These are phyloP conservation scores for Cosmopolites sordidus DNA, from an alignment of 2,888 invertebrate species.

Conservation along the genomic window DNA sequence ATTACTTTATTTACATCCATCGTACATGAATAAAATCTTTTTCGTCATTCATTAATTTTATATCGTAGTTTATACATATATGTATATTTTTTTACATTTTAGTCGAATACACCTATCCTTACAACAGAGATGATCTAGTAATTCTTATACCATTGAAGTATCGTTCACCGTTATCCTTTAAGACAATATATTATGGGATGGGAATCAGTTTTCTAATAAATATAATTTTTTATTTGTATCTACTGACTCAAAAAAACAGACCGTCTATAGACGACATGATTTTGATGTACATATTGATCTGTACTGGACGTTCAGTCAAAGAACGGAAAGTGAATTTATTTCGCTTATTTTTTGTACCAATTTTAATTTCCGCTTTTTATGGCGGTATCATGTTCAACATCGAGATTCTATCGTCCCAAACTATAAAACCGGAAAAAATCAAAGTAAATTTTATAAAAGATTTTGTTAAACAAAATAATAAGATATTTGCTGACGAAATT, in stretches of 20 bases:
- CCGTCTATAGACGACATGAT: constrained; percentile 13
- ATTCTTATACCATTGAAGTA: constrained; percentile 12
- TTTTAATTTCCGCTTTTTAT: constrained; percentile 18
- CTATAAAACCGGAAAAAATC: constrained; percentile 4
- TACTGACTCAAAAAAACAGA: constrained; percentile 1
- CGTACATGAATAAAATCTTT: too few species aligned
- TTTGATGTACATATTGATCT: constrained; percentile 12
- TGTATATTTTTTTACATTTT: too few species aligned
- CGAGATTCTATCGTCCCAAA: constrained; percentile 13
- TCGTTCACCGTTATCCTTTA: constrained; percentile 3
- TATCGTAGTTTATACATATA: too few species aligned
- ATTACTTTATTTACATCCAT: too few species aligned
- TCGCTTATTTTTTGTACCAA: constrained; percentile 12
- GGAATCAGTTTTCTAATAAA: constrained; percentile 6
- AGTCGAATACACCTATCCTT: constrained; percentile 19
- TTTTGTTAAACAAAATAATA: constrained; percentile 11
- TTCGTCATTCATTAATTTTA: too few species aligned
- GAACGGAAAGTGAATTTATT: constrained; percentile 6
- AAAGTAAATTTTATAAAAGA: constrained; percentile 8
- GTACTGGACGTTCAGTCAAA: constrained; percentile 9
- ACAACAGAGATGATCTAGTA: constrained; percentile 16
- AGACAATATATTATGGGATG: constrained; percentile 4
- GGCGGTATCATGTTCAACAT: constrained; percentile 16
- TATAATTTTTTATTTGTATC: constrained; percentile 6
- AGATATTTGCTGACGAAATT: not conserved